A percentile compares a stretch with the other conserved stretches of the same genome.
Evolutionary conservation across 2,888 invertebrate genomes (phyloP).

Genomic region (Drosophila buzzatii): DNA sequence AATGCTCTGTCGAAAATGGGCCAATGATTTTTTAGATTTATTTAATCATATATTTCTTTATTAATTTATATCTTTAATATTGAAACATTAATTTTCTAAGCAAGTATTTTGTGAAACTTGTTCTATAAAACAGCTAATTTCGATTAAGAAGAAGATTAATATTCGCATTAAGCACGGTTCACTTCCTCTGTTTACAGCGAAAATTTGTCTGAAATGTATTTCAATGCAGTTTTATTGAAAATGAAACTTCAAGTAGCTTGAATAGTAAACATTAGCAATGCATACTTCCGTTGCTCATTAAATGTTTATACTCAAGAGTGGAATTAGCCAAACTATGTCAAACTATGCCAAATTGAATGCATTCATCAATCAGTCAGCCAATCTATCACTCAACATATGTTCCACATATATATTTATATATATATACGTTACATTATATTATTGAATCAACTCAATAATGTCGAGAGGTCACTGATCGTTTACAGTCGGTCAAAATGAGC

Average conservation of each 20-base stretch:
- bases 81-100: neutral
- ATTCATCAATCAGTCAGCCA: neutral
- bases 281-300: neutral
- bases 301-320: neutral
- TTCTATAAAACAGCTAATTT: neutral
- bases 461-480: slow-evolving; percentile 60
- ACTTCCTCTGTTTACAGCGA: neutral
- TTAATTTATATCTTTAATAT: neutral
- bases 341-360: neutral
- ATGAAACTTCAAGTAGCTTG: neutral
- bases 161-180: neutral
- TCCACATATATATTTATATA: neutral
- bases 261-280: neutral
- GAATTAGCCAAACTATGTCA: neutral
- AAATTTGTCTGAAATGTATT: neutral
- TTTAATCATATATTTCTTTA: neutral
- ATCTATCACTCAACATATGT: neutral
- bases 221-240: neutral
- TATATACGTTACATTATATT: neutral
- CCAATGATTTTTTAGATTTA: too few relatives aligned
- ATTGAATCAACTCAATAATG: slow-evolving; percentile 6
- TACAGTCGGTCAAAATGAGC: slow-evolving; percentile 36
- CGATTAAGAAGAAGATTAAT: neutral
- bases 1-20: too few relatives aligned
- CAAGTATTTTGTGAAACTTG: neutral